phyloP scores from a whole-genome alignment of 2,888 invertebrate genomes.

The Schrankia costaestrigalis region DNA sequence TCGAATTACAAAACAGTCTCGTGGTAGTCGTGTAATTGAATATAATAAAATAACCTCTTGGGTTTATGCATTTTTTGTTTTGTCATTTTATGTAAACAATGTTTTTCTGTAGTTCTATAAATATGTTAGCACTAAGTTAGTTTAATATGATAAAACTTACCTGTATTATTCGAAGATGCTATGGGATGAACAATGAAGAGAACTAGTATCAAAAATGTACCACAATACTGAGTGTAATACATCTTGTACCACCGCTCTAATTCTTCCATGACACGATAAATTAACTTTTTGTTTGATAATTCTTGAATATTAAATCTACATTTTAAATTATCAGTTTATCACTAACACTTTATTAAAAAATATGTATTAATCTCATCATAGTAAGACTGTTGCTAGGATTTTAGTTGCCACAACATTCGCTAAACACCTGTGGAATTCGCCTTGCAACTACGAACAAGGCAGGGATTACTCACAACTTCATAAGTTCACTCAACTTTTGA shows the following conservation, averaged over 20 bases:
- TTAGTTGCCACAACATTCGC: conserved; percentile 68
- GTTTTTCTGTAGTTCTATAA: too few species aligned
- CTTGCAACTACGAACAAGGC: conserved; percentile 51
- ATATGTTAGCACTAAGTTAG: too few species aligned
- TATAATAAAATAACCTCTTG: too few species aligned
- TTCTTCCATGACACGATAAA: conserved; percentile 68
- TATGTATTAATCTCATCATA: conserved; percentile 24
- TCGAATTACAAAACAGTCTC: too few species aligned
- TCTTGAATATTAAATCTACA: conserved; percentile 30
- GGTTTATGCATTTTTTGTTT: too few species aligned
- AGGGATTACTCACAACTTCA: conserved; percentile 43
- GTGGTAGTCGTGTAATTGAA: too few species aligned
- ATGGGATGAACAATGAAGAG: conserved; percentile 31
- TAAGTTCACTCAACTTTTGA: conserved; percentile 78
- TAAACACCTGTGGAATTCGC: conserved; percentile 70
- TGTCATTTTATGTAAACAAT: too few species aligned
- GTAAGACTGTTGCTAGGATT: conserved; percentile 68
- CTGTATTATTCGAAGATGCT: conserved; percentile 54
- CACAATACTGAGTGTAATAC: conserved; percentile 48
- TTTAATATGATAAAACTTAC: conserved; percentile 41
- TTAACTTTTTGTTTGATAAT: conserved; percentile 14
- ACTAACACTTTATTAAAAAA: conserved; percentile 16
- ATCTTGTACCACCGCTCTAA: conserved; percentile 69
- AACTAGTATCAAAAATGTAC: conserved; percentile 44
- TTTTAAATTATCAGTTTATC: conserved; percentile 16